Conservation (phyloP, 2,113 vertebrate genomes). For the western clawed frog (Xenopus tropicalis) region UCB_Xtro_10.0 CM004448.2:99193001-99193500, state of each 20-base stretch:
- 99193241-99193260: slow-evolving; percentile 35
- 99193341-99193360: slow-evolving; percentile 69
- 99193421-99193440: slow-evolving; percentile 88
- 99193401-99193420: slow-evolving; percentile 93
- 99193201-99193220: slow-evolving; percentile 19
- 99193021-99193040: too few species aligned
- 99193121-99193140: not conserved
- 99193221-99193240: slow-evolving; percentile 43
- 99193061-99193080: too few species aligned
- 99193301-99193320: slow-evolving; percentile 63
- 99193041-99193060: too few species aligned
- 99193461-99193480: slow-evolving; percentile 90
- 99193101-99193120: slow-evolving; percentile 5
- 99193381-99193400: slow-evolving; percentile 95
- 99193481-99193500: slow-evolving; percentile 94
- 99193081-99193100: too few species aligned
- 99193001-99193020: too few species aligned
- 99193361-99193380: slow-evolving; percentile 84
- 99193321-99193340: slow-evolving; percentile 63
- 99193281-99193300: slow-evolving; percentile 69
- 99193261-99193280: slow-evolving; percentile 66
- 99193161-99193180: slow-evolving; percentile 35
- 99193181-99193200: slow-evolving; percentile 49
- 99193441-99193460: slow-evolving; percentile 98
- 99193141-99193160: not conserved